Conservation (phyloP, 2,888 invertebrate species). For the Heliconius charithonia region DNA sequence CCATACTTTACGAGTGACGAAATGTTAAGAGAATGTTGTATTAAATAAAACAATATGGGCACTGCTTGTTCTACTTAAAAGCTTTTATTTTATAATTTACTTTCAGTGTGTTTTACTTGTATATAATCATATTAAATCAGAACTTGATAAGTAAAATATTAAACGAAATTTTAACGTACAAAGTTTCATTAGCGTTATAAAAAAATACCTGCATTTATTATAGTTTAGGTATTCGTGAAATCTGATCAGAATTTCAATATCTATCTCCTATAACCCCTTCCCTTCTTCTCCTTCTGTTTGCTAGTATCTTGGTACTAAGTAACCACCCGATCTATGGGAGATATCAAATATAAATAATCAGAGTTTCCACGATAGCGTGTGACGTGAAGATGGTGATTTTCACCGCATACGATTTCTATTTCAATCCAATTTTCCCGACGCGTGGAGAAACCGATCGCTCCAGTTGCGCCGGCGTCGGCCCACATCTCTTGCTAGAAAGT, state of each 20-base stretch:
- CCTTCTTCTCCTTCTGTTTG: no score
- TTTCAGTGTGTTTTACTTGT: not conserved
- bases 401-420: constrained; percentile 81
- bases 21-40: constrained; percentile 37
- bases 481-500: constrained; percentile 84
- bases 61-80: constrained; percentile 5
- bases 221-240: not conserved
- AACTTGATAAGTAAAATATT: constrained; percentile 3
- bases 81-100: constrained; percentile 19
- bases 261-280: no score
- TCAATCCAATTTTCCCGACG: constrained; percentile 83
- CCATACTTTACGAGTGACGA: constrained; percentile 39
- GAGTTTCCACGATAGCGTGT: constrained; percentile 69
- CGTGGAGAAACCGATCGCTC: constrained; percentile 82
- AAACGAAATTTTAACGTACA: not conserved
- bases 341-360: constrained; percentile 34
- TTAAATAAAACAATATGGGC: constrained; percentile 30
- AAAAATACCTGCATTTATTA: no score
- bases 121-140: not conserved
- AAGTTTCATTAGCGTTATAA: no score
- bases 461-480: constrained; percentile 78
- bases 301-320: not conserved
- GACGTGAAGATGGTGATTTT: constrained; percentile 79
- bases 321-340: constrained; percentile 16
- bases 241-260: no score